Base-by-base conservation (phyloP, 2,113 vertebrate species). In the Trogon melanurus region DNA sequence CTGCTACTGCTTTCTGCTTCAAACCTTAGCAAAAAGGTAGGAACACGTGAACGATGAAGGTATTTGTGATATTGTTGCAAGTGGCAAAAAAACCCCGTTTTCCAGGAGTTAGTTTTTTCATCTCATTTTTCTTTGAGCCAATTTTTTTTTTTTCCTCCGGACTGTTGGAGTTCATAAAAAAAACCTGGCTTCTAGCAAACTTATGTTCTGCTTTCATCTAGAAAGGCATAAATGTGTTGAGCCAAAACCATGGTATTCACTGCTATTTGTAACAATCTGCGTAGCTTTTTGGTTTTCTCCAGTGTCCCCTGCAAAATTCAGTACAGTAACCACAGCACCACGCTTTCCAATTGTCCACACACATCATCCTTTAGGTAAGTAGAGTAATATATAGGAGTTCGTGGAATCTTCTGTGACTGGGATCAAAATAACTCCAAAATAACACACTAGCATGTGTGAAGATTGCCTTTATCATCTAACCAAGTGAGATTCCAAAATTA, bases 121-220 rank as follows among this genome's bases (percentile, higher is more conserved):
- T 74, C 65, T 93, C 21, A 17, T 74, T 76, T 80, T 79, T 61
- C 58, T 91, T 85, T 70, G 16, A 87, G 87, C 54, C 81, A 95
- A 85, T 34, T 76, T 82, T 50, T 82, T 92, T 82, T 48, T 74
- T 61, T 6, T 4, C 5, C 60, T 5, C 60, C 53, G 69, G 54
- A 85, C 67, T 89, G 73, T 66, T 58, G 36, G 66, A 76, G n/a
- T 76, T 91, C 78, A 62, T 65, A 57, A 76, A 95, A 85, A 67
- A 72, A 69, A 25, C 82, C 62, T 93, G 79, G 71, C 88, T 96
- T 94, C 88, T 64, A 93, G 85, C 82, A 90, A 94, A 86, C 85
- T 94, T 93, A 64, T 64, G 75, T 78, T 95, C 75, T 85, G 44
- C 82, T 93, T 96, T 94, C 90, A 96, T 88, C 75, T 88, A 88